Evolutionary conservation across 1,140 invertebrate genomes (phyloP).

Genomic region (Globodera ellingtonae): DNA sequence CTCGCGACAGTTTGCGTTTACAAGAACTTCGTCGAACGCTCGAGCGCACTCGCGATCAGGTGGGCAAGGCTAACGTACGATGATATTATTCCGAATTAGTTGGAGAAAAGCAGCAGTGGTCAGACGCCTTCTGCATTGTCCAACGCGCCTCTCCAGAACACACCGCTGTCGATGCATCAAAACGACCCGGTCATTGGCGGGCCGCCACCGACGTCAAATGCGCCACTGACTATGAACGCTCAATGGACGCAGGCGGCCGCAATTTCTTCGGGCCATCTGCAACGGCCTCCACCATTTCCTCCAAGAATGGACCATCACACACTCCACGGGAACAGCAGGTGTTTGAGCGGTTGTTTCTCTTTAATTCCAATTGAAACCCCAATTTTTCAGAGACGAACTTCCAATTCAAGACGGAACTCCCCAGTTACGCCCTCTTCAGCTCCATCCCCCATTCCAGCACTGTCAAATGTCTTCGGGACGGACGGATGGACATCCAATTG

Average conservation of each 20-base stretch:
- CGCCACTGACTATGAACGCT: neutral
- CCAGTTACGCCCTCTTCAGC: neutral
- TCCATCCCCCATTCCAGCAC: constrained; percentile 10
- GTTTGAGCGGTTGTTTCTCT: neutral
- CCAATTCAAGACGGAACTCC: neutral
- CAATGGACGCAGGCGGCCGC: constrained; percentile 30
- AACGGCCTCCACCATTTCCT: constrained; percentile 11
- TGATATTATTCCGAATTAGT: neutral
- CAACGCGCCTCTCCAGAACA: neutral
- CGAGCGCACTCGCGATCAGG: constrained; percentile 30
- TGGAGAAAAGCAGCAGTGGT: neutral
- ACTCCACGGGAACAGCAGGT: neutral
- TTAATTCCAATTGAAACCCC: neutral
- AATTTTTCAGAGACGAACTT: constrained; percentile 5
- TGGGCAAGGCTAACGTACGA: constrained; percentile 19
- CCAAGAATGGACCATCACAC: neutral
- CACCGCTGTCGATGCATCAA: neutral
- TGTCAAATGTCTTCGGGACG: neutral
- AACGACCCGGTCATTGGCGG: neutral
- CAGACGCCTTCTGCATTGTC: neutral
- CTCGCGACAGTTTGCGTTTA: constrained; percentile 34
- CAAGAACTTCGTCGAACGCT: constrained; percentile 39
- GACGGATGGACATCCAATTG: neutral
- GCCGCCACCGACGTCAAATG: neutral
- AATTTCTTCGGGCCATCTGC: constrained; percentile 15